Conservation (phyloP, 1,140 invertebrate genomes). For the Heliothis subflexa region DNA sequence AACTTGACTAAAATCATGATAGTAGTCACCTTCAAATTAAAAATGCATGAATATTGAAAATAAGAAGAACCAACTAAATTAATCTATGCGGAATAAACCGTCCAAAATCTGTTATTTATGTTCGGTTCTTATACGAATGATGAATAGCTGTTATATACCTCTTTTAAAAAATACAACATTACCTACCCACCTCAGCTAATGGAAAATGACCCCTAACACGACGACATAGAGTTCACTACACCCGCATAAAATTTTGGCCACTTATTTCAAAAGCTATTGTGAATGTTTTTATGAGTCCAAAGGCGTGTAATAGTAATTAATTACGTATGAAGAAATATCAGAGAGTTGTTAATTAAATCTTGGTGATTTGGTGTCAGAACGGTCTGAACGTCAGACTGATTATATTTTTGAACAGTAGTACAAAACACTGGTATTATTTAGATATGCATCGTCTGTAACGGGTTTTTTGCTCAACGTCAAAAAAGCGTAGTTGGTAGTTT, state of each 20-base stretch:
- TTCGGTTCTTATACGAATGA: constrained; percentile 60
- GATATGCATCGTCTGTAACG: neutral
- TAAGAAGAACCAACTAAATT: constrained; percentile 38
- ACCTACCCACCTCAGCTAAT: neutral
- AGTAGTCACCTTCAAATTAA: neutral
- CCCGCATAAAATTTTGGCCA: neutral
- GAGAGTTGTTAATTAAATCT: constrained; percentile 55
- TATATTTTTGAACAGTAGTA: neutral
- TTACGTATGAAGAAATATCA: constrained; percentile 55
- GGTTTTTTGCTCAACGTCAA: too few species aligned
- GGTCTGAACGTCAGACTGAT: neutral
- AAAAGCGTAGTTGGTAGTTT: too few species aligned
- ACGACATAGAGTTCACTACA: neutral
- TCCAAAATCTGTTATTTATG: constrained; percentile 62
- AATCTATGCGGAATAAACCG: constrained; percentile 51
- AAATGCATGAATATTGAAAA: neutral
- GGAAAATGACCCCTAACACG: neutral
- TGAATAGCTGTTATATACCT: constrained; percentile 53
- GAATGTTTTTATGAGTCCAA: constrained; percentile 53
- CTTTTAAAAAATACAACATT: constrained; percentile 37
- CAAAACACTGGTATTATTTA: neutral
- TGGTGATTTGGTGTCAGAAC: constrained; percentile 36
- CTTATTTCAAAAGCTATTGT: constrained; percentile 41
- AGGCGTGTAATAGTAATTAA: constrained; percentile 61
- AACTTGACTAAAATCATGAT: neutral